Base-by-base conservation (phyloP, 1,140 invertebrate species). In the Diorhabda sublineata region DNA sequence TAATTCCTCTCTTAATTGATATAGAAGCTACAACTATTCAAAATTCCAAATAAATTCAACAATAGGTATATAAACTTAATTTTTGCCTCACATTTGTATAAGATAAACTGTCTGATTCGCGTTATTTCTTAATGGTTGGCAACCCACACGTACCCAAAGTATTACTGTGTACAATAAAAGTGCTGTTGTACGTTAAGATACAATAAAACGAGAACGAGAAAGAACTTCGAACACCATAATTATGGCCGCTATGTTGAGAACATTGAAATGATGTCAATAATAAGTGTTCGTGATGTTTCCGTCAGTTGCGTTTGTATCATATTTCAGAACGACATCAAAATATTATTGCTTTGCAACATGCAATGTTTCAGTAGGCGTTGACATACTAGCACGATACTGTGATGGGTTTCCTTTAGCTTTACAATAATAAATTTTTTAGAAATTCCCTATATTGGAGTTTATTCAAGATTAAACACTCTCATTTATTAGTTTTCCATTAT, bases 271-370 rank as follows among this genome's bases (percentile, higher is more conserved):
- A 61, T 61, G 59, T 42, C 26, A 42, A 61, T n/a, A 59, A 66
- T 41, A 67, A 42, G 5, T 60, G 66, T 67, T 67, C 66, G 66
- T 67, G 66, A 67, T 60, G 66, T 52, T 67, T 67, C 58, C 66
- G 59, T 43, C 58, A 67, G 66, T 60, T 67, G 58, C 59, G 58
- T 61, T 67, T 67, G 66, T 67, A 59, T 67, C 70, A 73, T 69
- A 71, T 73, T 73, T 61, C 70, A 72, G 70, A 67, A 70, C 58
- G 65, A 71, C 73, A 74, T 71, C 69, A 74, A 74, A 69, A 68
- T 63, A 69, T 71, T 74, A 76, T 71, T 70, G 75, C 71, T 57
- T 63, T 69, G 57, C 66, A 68, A 66, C 75, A 76, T 73, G 75
- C 75, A 66, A 76, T 69, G 73, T 63, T 68, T 58, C 60, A 11